Evolutionary conservation across 2,888 invertebrate species (phyloP), one percentile per base, ranked within the genome.

Genomic region (Ennomos fuscantarius): DNA sequence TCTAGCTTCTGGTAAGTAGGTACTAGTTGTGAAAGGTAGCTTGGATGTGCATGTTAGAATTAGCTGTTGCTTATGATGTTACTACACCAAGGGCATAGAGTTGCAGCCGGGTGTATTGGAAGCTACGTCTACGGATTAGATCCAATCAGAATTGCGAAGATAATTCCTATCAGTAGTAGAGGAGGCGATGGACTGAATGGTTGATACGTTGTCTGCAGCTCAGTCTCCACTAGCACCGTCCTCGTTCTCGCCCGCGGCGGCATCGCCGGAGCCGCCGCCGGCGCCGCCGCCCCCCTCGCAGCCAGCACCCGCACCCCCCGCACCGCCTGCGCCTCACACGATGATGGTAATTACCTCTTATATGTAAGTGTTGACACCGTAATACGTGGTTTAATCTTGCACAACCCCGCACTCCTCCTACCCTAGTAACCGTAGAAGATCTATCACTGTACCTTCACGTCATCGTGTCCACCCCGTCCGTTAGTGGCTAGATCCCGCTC

Each of bases 211-310:
- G 41, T 60, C 73, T 72, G 32, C 81, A 91, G 92, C 93, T 48
- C 93, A 93, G 78, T 93, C 94, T 34, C 94, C 94, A 42, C 89
- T 94, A 60, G 94, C 94, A 8, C 93, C 93, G 50, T 93, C 93
- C 6, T 94, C 94, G 12, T 92, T 93, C 73, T 93, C 90, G 0
- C 90, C 93, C 9, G 92, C 92, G 56, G 93, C 94, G 32, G 92
- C 93, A 63, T 93, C 94, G 48, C 93, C 94, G 8, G 93, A 94
- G 76, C 93, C 94, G 5, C 94, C 94, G 11, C 94, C 94, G 0
- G 92, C 92, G 53, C 94, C 94, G 11, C 93, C 94, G 36, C 94
- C 93, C 35, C 94, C 87, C 53, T 80, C 79, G 44, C 82, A 85
- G n/a, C 80, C 84, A n/a, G 79, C 81, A 55, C 81, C 84, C 48